phyloP scores from a whole-genome alignment of 1,140 invertebrate species.

The Euborellia annulipes region DNA sequence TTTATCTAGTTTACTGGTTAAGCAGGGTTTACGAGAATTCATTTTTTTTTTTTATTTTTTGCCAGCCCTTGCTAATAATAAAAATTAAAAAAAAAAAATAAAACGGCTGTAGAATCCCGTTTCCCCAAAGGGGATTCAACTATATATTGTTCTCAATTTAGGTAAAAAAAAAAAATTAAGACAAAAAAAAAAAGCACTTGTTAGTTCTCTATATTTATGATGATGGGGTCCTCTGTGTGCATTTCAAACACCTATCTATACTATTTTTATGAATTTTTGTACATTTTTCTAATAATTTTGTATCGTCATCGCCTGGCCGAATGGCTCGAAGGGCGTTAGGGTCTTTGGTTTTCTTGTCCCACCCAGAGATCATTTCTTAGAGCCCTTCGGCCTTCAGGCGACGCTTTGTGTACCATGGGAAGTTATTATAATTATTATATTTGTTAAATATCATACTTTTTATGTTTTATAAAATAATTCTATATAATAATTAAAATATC shows the following conservation, averaged over 20 bases:
- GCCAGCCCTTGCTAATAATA: conserved; percentile 10
- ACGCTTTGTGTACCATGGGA: conserved; percentile 14
- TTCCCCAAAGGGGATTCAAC: conserved; percentile 3
- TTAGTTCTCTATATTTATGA: conserved; percentile 12
- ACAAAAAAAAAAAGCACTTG: conserved; percentile 13
- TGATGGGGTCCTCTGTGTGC: conserved; percentile 17
- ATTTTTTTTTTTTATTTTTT: too few relatives aligned
- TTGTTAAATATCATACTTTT: conserved; percentile 17
- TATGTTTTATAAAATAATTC: conserved; percentile 18
- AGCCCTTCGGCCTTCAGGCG: conserved; percentile 4
- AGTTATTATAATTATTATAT: conserved; percentile 16
- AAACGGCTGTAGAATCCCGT: conserved; percentile 10
- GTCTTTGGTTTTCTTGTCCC: too few relatives aligned
- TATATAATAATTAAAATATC: conserved; percentile 8
- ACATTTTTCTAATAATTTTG: conserved; percentile 16
- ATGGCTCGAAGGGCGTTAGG: conserved; percentile 3
- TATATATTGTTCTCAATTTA: conserved; percentile 9
- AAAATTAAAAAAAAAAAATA: too few relatives aligned
- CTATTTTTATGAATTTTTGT: conserved; percentile 18
- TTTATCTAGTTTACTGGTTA: conserved; percentile 9
- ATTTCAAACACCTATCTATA: conserved; percentile 15
- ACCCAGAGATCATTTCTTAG: conserved; percentile 4
- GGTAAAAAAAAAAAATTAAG: background rate
- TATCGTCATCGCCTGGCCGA: conserved; percentile 1
- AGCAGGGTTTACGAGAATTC: conserved; percentile 12